Percentiles rank a stretch among this genome's conserved stretches.
Evolutionary conservation across 30 jellyfish, hydroid and myxozoan species (phyloP).

Genomic region (Aurelia coerulea): DNA sequence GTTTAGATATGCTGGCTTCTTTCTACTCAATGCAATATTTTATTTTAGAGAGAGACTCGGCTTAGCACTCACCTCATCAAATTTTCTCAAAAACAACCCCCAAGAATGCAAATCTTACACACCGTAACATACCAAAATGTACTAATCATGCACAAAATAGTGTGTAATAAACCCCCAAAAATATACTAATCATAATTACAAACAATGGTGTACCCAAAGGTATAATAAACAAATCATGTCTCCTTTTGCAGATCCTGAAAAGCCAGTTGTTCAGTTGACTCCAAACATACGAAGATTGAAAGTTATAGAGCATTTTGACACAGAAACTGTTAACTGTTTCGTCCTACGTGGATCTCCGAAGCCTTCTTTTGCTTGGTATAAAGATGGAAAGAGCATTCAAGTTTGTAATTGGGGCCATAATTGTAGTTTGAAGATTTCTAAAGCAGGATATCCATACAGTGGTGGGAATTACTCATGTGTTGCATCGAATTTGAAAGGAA

Average conservation of each 20-base stretch:
- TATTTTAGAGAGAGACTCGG: too few relatives aligned
- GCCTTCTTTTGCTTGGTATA: conserved; percentile 66
- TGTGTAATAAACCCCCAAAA: too few relatives aligned
- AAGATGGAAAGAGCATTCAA: conserved; percentile 9
- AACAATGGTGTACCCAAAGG: too few relatives aligned
- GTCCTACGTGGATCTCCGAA: conserved; percentile 48
- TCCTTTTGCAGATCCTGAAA: conserved; percentile 26
- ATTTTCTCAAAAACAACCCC: too few relatives aligned
- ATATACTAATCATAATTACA: too few relatives aligned
- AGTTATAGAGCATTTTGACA: conserved; percentile 1
- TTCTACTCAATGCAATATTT: too few relatives aligned
- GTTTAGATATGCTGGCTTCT: too few relatives aligned
- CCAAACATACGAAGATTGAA: not conserved
- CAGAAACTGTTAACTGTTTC: conserved; percentile 5
- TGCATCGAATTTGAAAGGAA: conserved; percentile 54
- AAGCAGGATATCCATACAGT: conserved; percentile 24
- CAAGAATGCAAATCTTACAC: too few relatives aligned
- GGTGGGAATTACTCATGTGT: conserved; percentile 39
- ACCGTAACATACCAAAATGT: too few relatives aligned
- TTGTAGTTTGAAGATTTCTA: conserved; percentile 11
- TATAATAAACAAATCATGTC: too few relatives aligned
- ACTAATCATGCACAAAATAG: too few relatives aligned
- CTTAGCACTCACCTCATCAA: too few relatives aligned
- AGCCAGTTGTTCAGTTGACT: conserved; percentile 5
- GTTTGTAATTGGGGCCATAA: conserved; percentile 1